Conservation (phyloP, 2,113 vertebrate species). For the Ptychochromis oligacanthus region DNA sequence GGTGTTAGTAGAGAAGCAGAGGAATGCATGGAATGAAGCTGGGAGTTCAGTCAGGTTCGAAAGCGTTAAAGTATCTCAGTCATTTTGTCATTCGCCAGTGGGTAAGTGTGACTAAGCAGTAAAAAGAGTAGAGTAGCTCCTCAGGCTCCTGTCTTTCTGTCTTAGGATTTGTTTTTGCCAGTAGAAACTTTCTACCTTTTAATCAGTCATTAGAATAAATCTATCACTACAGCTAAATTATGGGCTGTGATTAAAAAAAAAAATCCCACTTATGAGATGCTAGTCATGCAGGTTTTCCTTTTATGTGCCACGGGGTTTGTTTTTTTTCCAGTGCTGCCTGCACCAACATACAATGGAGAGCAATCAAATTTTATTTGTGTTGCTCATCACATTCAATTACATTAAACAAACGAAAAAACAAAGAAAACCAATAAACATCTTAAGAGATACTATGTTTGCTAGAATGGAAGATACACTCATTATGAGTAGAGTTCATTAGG, state of each 20-base stretch:
- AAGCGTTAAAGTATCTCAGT: slow-evolving; percentile 28
- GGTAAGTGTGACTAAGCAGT: slow-evolving; percentile 43
- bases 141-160: neutral
- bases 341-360: rapidly evolving
- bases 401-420: neutral
- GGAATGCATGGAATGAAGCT: slow-evolving; percentile 65
- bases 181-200: neutral
- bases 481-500: neutral
- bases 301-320: neutral
- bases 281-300: neutral
- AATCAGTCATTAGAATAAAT: neutral
- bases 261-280: neutral
- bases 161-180: slow-evolving; percentile 12
- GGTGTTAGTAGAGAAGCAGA: slow-evolving; percentile 3
- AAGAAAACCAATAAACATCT: neutral
- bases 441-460: neutral
- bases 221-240: neutral
- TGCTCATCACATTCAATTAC: neutral
- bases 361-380: neutral
- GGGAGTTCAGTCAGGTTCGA: slow-evolving; percentile 26
- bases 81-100: slow-evolving; percentile 1
- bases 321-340: neutral
- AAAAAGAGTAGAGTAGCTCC: neutral
- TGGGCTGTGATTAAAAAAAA: neutral
- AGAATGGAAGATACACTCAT: neutral